Evolutionary conservation across 2,888 invertebrate genomes (phyloP), one percentile per base, ranked within the genome.

Genomic region (Timema cristinae): DNA sequence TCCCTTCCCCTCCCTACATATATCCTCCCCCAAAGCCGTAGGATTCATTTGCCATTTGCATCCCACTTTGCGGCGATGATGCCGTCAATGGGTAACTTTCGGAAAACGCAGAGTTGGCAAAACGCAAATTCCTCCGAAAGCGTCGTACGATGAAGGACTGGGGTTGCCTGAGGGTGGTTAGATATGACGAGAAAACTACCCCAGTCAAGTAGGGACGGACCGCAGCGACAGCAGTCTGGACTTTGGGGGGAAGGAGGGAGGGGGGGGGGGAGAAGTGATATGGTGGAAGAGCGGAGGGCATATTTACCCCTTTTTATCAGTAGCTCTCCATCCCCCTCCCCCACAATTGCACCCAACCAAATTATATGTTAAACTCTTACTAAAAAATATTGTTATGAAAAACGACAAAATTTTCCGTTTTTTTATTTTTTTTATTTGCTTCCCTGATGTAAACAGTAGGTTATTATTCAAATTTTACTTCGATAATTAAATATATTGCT

Each of bases 71-170:
- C 51, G 52, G 71, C 32, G 32, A 32, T 59, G 63, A 59, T 49
- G 70, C 50, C 70, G 68, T 67, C 70, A 70, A 49, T 59, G 72
- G 50, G 66, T 66, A 67, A 59, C 72, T 67, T 67, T 63, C 52
- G 66, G 70, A 67, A 32, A 56, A 52, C 67, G 72, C 70, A 70
- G 70, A 70, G 68, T 73, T 50, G 59, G 72, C 72, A 70, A 67
- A 73, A 73, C 70, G 72, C 72, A 70, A 73, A 73, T 67, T 67
- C 72, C 67, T 70, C 52, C 51, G 50, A 47, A 67, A 61, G 59
- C 54, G 50, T 32, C 32, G 32, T 32, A 32, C 32, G 32, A 32
- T 32, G 32, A 32, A 32, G 16, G 8, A 7, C 56, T 56, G n/a
- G 56, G 56, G 16, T 56, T 56, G 56, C n/a, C 56, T 15, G 56